Evolutionary conservation across 2,888 invertebrate species (phyloP).

Genomic region (Aphodius sticticus): DNA sequence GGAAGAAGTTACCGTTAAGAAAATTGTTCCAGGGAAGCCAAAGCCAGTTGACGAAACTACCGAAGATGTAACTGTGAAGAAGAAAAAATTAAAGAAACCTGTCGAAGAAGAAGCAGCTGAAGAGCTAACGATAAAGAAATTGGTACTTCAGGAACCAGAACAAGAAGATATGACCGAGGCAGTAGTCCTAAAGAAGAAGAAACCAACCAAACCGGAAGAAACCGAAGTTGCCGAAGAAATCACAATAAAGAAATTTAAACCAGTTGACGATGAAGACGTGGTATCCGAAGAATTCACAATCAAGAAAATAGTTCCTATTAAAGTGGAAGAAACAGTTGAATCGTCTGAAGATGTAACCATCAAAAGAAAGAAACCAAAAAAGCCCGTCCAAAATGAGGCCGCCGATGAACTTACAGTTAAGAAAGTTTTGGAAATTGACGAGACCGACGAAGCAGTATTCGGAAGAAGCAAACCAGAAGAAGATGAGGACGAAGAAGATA

Average conservation of each 20-base stretch:
- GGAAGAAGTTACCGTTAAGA: slow-evolving; percentile 46
- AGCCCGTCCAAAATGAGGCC: slow-evolving; percentile 40
- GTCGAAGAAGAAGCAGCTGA: slow-evolving; percentile 58
- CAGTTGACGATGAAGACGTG: slow-evolving; percentile 50
- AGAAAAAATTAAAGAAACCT: slow-evolving; percentile 48
- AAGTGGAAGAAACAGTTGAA: slow-evolving; percentile 53
- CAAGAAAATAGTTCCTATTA: slow-evolving; percentile 34
- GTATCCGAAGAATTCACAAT: slow-evolving; percentile 43
- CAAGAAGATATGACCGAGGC: slow-evolving; percentile 48
- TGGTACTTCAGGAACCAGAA: slow-evolving; percentile 47
- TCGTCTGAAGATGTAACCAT: slow-evolving; percentile 45
- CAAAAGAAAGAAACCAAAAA: slow-evolving; percentile 45
- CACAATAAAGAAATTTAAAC: slow-evolving; percentile 48
- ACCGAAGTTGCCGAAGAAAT: slow-evolving; percentile 49
- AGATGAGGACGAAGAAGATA: slow-evolving; percentile 52
- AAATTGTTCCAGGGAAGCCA: slow-evolving; percentile 28
- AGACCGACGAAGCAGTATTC: slow-evolving; percentile 47
- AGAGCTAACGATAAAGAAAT: slow-evolving; percentile 59
- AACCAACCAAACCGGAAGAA: slow-evolving; percentile 46
- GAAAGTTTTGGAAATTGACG: slow-evolving; percentile 39
- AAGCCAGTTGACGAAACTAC: slow-evolving; percentile 42
- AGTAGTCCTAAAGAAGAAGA: slow-evolving; percentile 49
- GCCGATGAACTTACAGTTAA: slow-evolving; percentile 44
- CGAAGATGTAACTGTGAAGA: slow-evolving; percentile 49
- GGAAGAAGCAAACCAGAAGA: slow-evolving; percentile 47